Evolutionary conservation across 2,888 invertebrate genomes (phyloP).

Genomic region (Gisinianus flammeolus): DNA sequence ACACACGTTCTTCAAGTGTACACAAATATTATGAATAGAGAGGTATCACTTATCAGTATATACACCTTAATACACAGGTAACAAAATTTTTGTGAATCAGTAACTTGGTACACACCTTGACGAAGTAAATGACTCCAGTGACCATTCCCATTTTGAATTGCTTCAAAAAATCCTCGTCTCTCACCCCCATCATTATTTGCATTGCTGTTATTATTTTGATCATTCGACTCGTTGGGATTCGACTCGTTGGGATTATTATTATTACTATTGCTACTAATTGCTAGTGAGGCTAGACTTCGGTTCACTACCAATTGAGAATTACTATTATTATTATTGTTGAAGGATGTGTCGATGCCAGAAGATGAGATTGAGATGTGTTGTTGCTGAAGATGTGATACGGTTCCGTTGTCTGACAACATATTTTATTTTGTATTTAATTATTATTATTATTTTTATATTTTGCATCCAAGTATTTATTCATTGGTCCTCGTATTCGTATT

Average conservation of each 20-base stretch:
- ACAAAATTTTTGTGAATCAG: no score
- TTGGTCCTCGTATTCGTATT: neutral
- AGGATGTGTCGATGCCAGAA: constrained; percentile 19
- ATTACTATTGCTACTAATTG: constrained; percentile 21
- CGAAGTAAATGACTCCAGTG: constrained; percentile 56
- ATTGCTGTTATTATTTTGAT: constrained; percentile 53
- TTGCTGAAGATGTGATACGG: constrained; percentile 23
- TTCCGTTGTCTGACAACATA: constrained; percentile 29
- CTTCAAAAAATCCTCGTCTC: constrained; percentile 56
- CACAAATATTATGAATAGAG: neutral
- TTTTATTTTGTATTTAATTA: neutral
- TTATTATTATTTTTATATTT: neutral
- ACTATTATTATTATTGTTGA: constrained; percentile 27
- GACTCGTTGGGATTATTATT: neutral
- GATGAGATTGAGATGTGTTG: constrained; percentile 28
- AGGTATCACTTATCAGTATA: no score
- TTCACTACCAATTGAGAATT: constrained; percentile 31
- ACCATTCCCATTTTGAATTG: constrained; percentile 57
- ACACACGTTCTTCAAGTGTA: neutral
- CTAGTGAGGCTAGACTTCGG: constrained; percentile 34
- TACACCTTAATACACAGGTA: no score
- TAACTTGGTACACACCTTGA: constrained; percentile 8
- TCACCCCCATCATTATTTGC: constrained; percentile 28
- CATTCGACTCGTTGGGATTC: constrained; percentile 45
- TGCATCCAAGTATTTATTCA: neutral